Evolutionary conservation across 2,113 vertebrate species (phyloP).

Genomic region (Ursus arctos): DNA sequence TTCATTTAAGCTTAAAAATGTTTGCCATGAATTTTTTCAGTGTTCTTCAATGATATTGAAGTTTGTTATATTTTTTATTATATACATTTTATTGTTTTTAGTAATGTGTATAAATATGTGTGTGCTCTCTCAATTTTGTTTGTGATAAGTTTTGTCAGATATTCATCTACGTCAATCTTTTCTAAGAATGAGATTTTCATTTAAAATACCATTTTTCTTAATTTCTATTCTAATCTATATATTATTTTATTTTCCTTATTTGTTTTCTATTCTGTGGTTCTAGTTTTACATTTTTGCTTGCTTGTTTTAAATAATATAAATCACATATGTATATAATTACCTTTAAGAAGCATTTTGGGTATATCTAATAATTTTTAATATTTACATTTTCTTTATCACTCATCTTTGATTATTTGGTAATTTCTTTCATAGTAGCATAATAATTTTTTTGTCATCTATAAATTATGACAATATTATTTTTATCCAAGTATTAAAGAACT

Average conservation of each 20-base stretch:
- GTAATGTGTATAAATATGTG: background rate
- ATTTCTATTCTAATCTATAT: background rate
- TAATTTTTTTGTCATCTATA: background rate
- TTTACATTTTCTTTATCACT: background rate
- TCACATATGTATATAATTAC: background rate
- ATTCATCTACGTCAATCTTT: background rate
- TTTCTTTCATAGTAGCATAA: background rate
- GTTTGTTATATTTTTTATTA: background rate
- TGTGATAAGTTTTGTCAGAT: background rate
- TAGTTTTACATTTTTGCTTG: background rate
- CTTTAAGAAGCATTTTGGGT: background rate
- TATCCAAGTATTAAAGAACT: background rate
- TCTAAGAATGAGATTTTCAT: background rate
- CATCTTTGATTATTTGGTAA: background rate
- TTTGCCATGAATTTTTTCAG: background rate
- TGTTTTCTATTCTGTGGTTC: background rate
- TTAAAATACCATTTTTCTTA: background rate
- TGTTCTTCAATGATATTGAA: background rate
- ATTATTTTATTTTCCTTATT: background rate
- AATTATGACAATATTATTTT: background rate
- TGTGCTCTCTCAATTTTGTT: background rate
- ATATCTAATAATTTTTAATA: background rate
- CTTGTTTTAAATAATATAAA: background rate
- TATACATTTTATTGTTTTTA: background rate
- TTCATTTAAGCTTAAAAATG: background rate